Conservation (phyloP, 2,113 vertebrate genomes). For the Tilapia sparmanii region DNA sequence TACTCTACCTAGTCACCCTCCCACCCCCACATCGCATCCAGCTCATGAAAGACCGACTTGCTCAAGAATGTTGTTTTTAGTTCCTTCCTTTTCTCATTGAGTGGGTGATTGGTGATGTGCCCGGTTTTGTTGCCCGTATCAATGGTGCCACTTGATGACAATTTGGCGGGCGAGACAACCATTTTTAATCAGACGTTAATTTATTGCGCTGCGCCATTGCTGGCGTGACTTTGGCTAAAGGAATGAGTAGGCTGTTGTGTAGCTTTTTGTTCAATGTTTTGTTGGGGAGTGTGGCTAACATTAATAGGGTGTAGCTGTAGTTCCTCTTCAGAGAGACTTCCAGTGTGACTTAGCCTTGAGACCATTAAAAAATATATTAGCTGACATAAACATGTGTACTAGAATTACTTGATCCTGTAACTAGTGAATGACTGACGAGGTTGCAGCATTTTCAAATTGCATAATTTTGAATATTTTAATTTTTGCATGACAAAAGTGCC, state of each 20-base stretch:
- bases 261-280: constrained; percentile 67
- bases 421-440: background rate
- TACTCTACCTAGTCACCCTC: constrained; percentile 1
- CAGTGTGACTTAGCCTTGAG: constrained; percentile 19
- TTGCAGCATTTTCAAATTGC: background rate
- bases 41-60: constrained; percentile 55
- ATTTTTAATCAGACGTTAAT: constrained; percentile 71
- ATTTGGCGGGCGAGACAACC: constrained; percentile 59
- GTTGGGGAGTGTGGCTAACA: constrained; percentile 68
- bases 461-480: background rate
- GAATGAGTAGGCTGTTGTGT: constrained; percentile 61
- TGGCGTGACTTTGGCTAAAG: constrained; percentile 56
- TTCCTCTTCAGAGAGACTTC: constrained; percentile 43
- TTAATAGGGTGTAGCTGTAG: constrained; percentile 65
- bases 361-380: background rate
- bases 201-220: constrained; percentile 55
- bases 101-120: constrained; percentile 66
- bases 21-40: background rate
- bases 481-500: background rate
- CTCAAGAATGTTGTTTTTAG: constrained; percentile 68
- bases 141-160: constrained; percentile 69
- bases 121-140: constrained; percentile 57
- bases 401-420: background rate
- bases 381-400: background rate
- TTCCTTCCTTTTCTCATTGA: constrained; percentile 61